Base-by-base conservation (phyloP, 2,113 vertebrate species). In the Scolopax mira region DNA sequence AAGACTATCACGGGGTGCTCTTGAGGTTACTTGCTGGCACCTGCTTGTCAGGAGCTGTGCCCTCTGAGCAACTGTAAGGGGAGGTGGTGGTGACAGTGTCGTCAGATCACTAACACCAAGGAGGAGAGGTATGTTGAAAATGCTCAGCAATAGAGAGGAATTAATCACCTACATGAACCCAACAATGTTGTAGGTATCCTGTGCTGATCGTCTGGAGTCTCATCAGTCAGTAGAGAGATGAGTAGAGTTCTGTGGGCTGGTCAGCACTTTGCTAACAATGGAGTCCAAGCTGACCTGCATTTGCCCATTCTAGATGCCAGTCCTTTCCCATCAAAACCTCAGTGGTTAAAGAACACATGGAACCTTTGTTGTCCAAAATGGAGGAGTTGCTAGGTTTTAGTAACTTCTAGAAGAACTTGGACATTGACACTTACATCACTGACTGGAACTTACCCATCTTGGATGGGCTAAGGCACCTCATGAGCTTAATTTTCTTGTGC, bases 391-490 rank as follows among this genome's bases (percentile, higher is more conserved):
- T 84, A 69, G 24, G 7, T 10, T 71, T 57, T 6, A 52, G 21
- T 52, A 61, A 46, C 58, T 87, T 74, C 8, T 22, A 79, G 58
- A 35, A 73, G 39, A 3, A 22, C 8, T 19, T 72, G 30, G 41
- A 41, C 11, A 4, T 44, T 64, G 17, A 31, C 5, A 41, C 11
- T 4, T 19, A 79, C 49, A 91, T 13, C 27, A 11, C 5, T 33
- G 13, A 25, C 7, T 17, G 62, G 51, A 71, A 85, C 14, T 74
- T 24, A 16, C 6, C 11, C 18, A 27, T 4, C 77, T 25, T 19
- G 37, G 27, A 16, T 58, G 21, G 31, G 18, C 27, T 73, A 27
- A 67, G n/a, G 21, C 7, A 30, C 0, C 0, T 4, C 51, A n/a
- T 18, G 16, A 89, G 5, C 7, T 85, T 66, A 2, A 0, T 79